Base-by-base conservation (phyloP, 2,888 invertebrate species). In the Scaptomyza parva region DNA sequence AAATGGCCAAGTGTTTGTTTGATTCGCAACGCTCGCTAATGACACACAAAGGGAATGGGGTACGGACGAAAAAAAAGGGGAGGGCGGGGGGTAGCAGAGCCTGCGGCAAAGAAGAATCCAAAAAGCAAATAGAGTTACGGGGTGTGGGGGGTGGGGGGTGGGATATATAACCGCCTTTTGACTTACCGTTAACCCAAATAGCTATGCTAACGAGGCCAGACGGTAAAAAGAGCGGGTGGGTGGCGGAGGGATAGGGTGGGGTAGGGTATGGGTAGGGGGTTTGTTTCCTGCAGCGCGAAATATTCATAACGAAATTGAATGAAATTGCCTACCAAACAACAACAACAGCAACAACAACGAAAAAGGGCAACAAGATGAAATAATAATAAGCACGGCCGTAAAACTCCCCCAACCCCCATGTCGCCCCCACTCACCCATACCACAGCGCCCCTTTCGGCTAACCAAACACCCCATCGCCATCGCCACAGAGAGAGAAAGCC, bases 301-400 rank as follows among this genome's bases (percentile, higher is more conserved):
- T 73, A 80, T 77, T 70, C 62, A 61, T 62, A 73, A 61, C 81
- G 45, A 77, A 77, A 77, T 77, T 77, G 77, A 77, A 77, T 77
- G 63, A 81, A 81, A 77, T 77, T 81, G 78, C 78, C 81, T 70
- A 63, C 40, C 59, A 54, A 68, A 63, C 37, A 64, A 55, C 53
- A 60, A 57, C 60, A 58, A 30, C 44, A 55, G 47, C 37, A 30
- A 26, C 26, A 30, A 59, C 43, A 51, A 37, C 28, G 14, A 50
- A 43, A 54, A 63, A 22, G 37, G 41, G 59, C 47, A 39, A 26
- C 43, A 39, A 40, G 44, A 76, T 78, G 80, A 76, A 76, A 70
- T 76, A 79, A 76, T 76, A 76, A 76, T 67, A 76, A 76, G 57
- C 60, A 57, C 45, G 48, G 50, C 22, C 45, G 39, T 18, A 47